Evolutionary conservation across 2,888 invertebrate genomes (phyloP), one percentile per base, ranked within the genome.

Genomic region (Epirrhoe tristata): DNA sequence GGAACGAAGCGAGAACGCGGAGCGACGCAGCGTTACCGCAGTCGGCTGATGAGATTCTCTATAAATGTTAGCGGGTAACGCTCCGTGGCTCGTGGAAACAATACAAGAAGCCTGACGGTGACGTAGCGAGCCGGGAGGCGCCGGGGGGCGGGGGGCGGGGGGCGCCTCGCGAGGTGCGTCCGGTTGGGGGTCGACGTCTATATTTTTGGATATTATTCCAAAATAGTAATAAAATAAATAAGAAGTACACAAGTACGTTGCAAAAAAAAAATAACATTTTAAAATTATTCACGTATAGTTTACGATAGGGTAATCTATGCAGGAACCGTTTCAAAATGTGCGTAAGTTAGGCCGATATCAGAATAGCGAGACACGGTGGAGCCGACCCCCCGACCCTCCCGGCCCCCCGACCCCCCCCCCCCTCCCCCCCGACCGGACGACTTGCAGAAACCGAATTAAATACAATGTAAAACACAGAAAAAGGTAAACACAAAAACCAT

Each of bases 401-500:
- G n/a, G n/a, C n/a, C n/a, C n/a, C n/a, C n/a, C n/a, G n/a, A n/a
- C n/a, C n/a, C n/a, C n/a, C n/a, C n/a, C n/a, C n/a, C n/a, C n/a
- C n/a, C n/a, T n/a, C n/a, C n/a, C n/a, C n/a, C n/a, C n/a, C n/a
- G n/a, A n/a, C 57, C 48, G 31, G 31, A 59, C 48, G 3, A 17
- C 43, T 51, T 50, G 34, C 32, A 6, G 8, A 39, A 63, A 63
- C 52, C 59, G 7, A 67, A 50, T 63, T 43, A 55, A 67, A 68
- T 61, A 65, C 54, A 58, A 56, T 34, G 70, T 69, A 53, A 67
- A 71, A 72, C 71, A 55, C 17, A 61, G 17, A 51, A 63, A 55
- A 43, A 24, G 51, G 43, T 57, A 48, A 79, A 79, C 77, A 77
- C 80, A 84, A 79, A 81, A 51, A 24, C 36, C 16, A 61, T 46